A percentile compares a stretch with the other conserved stretches of the same genome.
These are phyloP conservation scores for Theristicus caerulescens DNA, from an alignment of 2,113 vertebrate species.

Conservation along the genomic window DNA sequence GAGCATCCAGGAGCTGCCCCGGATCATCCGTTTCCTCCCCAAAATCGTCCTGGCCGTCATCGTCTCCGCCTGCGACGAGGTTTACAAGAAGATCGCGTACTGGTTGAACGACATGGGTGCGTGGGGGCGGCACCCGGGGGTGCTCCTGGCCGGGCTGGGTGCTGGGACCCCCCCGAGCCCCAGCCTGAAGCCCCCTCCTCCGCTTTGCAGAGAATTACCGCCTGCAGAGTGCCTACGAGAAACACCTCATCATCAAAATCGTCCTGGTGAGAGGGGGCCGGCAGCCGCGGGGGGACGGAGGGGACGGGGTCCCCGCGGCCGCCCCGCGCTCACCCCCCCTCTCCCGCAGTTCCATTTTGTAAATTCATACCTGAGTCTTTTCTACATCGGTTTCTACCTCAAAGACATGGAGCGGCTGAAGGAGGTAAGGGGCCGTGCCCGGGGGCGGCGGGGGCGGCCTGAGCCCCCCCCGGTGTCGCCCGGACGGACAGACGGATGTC, in stretches of 20 bases:
- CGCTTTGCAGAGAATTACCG: conserved; percentile 89
- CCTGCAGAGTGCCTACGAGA: conserved; percentile 98
- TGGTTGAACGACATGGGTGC: conserved; percentile 98
- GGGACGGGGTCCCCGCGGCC: neutral
- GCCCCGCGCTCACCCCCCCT: rapidly evolving
- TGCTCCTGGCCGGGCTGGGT: neutral
- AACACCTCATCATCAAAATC: conserved; percentile 98
- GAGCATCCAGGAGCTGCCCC: conserved; percentile 91
- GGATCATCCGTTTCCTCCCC: conserved; percentile 88
- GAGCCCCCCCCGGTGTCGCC: neutral
- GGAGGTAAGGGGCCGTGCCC: conserved; percentile 79
- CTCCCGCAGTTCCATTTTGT: conserved; percentile 92
- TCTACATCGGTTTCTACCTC: conserved; percentile 99
- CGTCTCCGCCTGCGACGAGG: conserved; percentile 90
- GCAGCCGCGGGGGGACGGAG: neutral
- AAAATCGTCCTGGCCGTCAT: conserved; percentile 93
- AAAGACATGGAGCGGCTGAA: conserved; percentile 98
- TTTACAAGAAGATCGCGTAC: conserved; percentile 94
- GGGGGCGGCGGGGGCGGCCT: neutral
- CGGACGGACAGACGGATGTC: neutral
- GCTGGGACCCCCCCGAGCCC: neutral
- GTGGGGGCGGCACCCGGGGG: neutral
- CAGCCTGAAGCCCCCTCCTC: neutral
- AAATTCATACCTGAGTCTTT: conserved; percentile 99
- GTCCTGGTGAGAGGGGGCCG: conserved; percentile 86